Conservation (phyloP, 2,797 vertebrate species). For the Zalophus californianus region DNA sequence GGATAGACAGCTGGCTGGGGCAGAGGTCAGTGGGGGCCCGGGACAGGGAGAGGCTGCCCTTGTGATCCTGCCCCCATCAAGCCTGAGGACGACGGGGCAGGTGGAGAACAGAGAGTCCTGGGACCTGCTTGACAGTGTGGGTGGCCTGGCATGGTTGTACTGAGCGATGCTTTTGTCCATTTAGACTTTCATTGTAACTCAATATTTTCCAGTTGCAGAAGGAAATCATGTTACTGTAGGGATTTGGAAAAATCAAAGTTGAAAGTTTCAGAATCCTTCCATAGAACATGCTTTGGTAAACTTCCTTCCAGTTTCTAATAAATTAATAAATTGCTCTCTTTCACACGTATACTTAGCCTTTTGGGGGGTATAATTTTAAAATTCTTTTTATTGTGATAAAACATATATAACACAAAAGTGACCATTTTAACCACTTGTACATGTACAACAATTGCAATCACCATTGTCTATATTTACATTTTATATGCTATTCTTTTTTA, state of each 20-base stretch:
- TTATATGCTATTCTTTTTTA: background rate
- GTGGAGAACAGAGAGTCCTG: background rate
- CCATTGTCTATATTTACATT: background rate
- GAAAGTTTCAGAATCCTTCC: background rate
- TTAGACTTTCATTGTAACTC: background rate
- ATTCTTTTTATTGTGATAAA: background rate
- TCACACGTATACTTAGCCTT: background rate
- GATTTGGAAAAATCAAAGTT: conserved; percentile 28
- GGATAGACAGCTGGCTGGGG: background rate
- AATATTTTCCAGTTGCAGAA: background rate
- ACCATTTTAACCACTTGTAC: background rate
- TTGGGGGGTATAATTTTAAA: background rate
- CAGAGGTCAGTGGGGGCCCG: background rate
- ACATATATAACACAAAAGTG: background rate
- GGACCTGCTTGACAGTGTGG: background rate
- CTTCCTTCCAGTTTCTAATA: background rate
- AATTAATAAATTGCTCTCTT: background rate
- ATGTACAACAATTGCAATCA: background rate
- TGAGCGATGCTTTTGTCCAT: background rate
- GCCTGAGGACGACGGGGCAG: background rate
- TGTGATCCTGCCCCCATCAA: background rate
- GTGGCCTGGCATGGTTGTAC: background rate
- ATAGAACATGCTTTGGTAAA: background rate
- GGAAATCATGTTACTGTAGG: background rate
- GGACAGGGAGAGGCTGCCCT: background rate